Percentiles rank a stretch among this genome's conserved stretches.
Evolutionary conservation across 1,140 invertebrate species (phyloP).

Genomic region (Meloidogyne hapla): DNA sequence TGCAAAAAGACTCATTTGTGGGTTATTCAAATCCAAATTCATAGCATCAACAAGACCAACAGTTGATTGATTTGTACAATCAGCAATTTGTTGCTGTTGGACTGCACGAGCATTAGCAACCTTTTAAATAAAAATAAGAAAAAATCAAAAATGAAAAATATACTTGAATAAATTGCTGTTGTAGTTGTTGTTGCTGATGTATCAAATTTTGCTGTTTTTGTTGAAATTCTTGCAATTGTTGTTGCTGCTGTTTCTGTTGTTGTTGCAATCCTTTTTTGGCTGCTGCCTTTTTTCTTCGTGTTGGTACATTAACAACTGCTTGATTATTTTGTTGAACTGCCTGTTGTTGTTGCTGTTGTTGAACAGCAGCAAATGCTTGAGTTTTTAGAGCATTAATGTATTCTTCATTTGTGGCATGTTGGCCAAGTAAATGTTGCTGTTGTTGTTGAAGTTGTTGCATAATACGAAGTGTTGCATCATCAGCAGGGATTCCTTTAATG

Average conservation of each 20-base stretch:
- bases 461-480: slow-evolving; percentile 28
- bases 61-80: slow-evolving; percentile 8
- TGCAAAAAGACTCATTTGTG: slow-evolving; percentile 8
- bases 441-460: slow-evolving; percentile 36
- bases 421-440: slow-evolving; percentile 26
- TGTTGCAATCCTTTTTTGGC: slow-evolving; percentile 36
- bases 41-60: slow-evolving; percentile 18
- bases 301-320: slow-evolving; percentile 2
- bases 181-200: slow-evolving; percentile 19
- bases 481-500: slow-evolving; percentile 24
- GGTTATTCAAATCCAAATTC: slow-evolving; percentile 18
- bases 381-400: slow-evolving; percentile 31
- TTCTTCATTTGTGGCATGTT: slow-evolving; percentile 19
- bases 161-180: slow-evolving; percentile 13
- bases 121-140: not conserved
- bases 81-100: not conserved
- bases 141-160: not conserved
- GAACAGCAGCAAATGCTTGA: slow-evolving; percentile 33
- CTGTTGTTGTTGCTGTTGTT: slow-evolving; percentile 21
- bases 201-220: slow-evolving; percentile 28
- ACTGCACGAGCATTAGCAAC: slow-evolving; percentile 2
- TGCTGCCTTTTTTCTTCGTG: slow-evolving; percentile 34
- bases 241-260: slow-evolving; percentile 10
- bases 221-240: slow-evolving; percentile 3
- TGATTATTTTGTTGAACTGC: not conserved